phyloP scores from a whole-genome alignment of 35 echinoderm and acorn worm species.

The Heliocidaris erythrogramma region DNA sequence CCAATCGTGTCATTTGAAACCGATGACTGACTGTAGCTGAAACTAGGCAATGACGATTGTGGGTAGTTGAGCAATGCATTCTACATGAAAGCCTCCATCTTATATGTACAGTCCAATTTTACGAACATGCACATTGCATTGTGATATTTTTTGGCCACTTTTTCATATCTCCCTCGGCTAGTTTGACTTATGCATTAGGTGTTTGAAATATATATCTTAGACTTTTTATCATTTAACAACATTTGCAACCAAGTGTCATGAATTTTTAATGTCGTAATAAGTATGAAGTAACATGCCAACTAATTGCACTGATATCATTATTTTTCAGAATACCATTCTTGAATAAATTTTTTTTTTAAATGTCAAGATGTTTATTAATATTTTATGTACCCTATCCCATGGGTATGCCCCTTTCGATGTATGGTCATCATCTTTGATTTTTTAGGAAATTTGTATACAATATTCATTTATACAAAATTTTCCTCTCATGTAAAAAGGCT shows the following conservation, averaged over 20 bases:
- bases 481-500: background rate
- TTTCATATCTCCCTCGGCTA: background rate
- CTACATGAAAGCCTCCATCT: background rate
- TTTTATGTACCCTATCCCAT: background rate
- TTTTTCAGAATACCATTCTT: no score
- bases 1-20: slow-evolving; percentile 9
- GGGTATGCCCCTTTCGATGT: background rate
- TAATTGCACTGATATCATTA: no score
- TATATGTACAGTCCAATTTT: background rate
- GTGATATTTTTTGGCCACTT: background rate
- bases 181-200: no score
- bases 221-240: no score
- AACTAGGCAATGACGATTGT: background rate
- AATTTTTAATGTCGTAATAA: no score
- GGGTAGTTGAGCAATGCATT: background rate
- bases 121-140: background rate
- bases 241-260: no score
- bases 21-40: background rate
- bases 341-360: no score
- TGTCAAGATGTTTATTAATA: no score
- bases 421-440: no score
- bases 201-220: no score
- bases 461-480: background rate
- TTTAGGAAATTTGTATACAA: no score
- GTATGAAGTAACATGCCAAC: no score